phyloP scores from a whole-genome alignment of 2,797 vertebrate species.

The Cossypha heuglini region DNA sequence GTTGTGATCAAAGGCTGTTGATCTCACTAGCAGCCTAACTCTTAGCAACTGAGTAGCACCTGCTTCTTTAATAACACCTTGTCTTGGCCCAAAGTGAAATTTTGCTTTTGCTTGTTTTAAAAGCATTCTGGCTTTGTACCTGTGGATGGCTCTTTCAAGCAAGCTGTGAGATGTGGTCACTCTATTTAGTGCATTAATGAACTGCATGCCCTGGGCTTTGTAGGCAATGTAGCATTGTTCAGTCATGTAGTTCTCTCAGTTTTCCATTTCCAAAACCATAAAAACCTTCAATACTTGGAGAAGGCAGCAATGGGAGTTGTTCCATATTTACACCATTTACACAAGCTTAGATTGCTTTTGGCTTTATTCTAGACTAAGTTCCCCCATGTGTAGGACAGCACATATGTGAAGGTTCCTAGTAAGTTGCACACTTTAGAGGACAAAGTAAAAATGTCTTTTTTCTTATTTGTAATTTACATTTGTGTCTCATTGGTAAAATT shows the following conservation, averaged over 20 bases:
- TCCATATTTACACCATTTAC: background rate
- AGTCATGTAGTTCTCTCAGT: background rate
- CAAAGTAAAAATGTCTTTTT: background rate
- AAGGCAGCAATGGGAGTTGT: background rate
- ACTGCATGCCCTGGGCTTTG: background rate
- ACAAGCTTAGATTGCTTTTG: background rate
- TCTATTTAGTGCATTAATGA: background rate
- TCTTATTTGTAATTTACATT: background rate
- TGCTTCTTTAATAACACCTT: background rate
- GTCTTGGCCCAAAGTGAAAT: background rate
- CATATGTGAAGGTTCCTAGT: accelerated
- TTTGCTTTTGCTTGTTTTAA: background rate
- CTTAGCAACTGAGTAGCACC: background rate
- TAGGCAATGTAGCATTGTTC: background rate
- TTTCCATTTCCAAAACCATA: background rate
- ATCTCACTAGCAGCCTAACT: background rate
- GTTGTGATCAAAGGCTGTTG: background rate
- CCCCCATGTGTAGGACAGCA: background rate
- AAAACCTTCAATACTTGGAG: background rate
- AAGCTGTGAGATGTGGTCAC: background rate
- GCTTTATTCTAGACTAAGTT: background rate
- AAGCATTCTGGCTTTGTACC: background rate
- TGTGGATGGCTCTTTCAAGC: background rate
- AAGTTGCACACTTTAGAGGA: background rate
- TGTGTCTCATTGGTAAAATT: background rate